phyloP scores from a whole-genome alignment of 1,140 invertebrate genomes.

The Centruroides vittatus region DNA sequence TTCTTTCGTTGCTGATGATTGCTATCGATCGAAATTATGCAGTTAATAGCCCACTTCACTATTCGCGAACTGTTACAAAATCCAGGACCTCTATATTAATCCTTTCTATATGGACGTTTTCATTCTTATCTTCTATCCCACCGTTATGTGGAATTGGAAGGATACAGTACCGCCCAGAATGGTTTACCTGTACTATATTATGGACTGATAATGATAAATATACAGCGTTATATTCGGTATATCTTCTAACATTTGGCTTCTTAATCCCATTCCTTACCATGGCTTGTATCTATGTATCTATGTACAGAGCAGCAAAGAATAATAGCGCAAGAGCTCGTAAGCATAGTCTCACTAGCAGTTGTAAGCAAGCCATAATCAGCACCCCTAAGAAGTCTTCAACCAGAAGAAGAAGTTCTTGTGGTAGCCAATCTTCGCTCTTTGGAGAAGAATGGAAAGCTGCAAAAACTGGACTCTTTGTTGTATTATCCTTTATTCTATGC shows the following conservation, averaged over 20 bases:
- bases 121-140: not conserved
- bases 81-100: conserved; percentile 3
- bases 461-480: conserved; percentile 12
- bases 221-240: not conserved
- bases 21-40: conserved; percentile 12
- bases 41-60: conserved; percentile 12
- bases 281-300: conserved; percentile 3
- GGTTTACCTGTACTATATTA: not conserved
- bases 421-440: conserved; percentile 11
- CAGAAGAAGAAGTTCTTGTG: conserved; percentile 6
- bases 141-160: not conserved
- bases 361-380: not conserved
- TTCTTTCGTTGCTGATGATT: conserved; percentile 7
- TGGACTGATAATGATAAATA: not conserved
- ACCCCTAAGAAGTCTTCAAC: not conserved
- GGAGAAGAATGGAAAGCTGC: conserved; percentile 17
- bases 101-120: not conserved
- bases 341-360: not conserved
- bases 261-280: conserved; percentile 2
- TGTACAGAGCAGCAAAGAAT: conserved; percentile 8
- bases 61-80: conserved; percentile 10
- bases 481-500: conserved; percentile 12
- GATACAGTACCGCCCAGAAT: not conserved
- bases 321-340: conserved; percentile 5
- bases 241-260: conserved; percentile 1